These are phyloP conservation scores for Erpobdella octoculata DNA, from an alignment of 2,888 invertebrate species.

Conservation along the genomic window DNA sequence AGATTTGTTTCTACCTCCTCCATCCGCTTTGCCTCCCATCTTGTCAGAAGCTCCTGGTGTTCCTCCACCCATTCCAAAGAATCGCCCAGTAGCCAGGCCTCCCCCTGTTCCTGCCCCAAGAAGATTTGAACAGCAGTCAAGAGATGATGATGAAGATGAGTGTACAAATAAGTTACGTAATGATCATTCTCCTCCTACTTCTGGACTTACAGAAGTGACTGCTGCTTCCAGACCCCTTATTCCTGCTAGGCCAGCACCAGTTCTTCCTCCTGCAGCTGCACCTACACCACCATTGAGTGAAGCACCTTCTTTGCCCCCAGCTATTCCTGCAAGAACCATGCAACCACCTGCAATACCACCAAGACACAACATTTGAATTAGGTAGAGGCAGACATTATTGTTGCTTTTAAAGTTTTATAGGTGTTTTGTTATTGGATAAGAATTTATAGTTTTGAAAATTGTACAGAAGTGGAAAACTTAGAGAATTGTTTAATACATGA, in stretches of 20 bases:
- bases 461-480: too few relatives aligned
- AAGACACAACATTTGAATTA: slow-evolving; percentile 6
- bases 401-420: too few relatives aligned
- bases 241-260: slow-evolving; percentile 18
- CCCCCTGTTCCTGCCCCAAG: not conserved
- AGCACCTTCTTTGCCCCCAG: slow-evolving; percentile 4
- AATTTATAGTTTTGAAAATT: too few relatives aligned
- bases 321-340: slow-evolving; percentile 20
- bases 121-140: not conserved
- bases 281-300: not conserved
- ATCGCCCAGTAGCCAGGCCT: slow-evolving; percentile 12
- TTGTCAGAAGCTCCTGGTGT: slow-evolving; percentile 20
- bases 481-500: too few relatives aligned
- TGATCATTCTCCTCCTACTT: too few relatives aligned
- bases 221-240: slow-evolving; percentile 2
- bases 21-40: not conserved
- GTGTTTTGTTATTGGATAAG: too few relatives aligned
- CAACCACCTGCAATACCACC: slow-evolving; percentile 23
- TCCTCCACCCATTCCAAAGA: slow-evolving; percentile 27
- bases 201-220: too few relatives aligned
- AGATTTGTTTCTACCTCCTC: slow-evolving; percentile 4
- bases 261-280: slow-evolving; percentile 14
- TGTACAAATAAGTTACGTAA: too few relatives aligned
- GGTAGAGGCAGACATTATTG: too few relatives aligned
- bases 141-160: not conserved